phyloP scores from a whole-genome alignment of 2,797 vertebrate species.

The Esox masquinongy region DNA sequence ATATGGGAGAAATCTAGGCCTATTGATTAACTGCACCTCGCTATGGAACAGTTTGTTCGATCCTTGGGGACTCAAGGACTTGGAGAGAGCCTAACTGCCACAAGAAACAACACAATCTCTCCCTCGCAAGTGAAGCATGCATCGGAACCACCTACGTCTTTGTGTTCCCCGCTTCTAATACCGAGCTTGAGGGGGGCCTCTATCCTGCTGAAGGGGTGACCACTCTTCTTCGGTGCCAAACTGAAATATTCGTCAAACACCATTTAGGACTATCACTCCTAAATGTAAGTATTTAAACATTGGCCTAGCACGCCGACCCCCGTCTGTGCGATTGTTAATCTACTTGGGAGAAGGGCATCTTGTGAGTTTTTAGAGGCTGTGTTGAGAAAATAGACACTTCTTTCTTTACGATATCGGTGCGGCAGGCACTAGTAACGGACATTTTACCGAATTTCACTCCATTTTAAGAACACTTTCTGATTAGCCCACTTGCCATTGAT shows the following conservation, averaged over 20 bases:
- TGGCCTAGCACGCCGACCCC: background rate
- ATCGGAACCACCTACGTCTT: conserved; percentile 64
- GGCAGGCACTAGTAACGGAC: background rate
- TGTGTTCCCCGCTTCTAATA: conserved; percentile 57
- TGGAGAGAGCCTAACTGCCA: conserved; percentile 54
- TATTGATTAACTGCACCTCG: conserved; percentile 48
- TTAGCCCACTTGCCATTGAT: background rate
- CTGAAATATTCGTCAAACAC: conserved; percentile 59
- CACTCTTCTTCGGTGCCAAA: conserved; percentile 46
- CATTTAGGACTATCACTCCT: conserved; percentile 6
- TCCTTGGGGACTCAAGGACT: conserved; percentile 52
- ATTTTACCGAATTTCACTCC: background rate
- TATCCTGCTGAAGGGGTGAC: conserved; percentile 41
- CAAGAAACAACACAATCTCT: conserved; percentile 46
- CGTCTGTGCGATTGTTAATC: background rate
- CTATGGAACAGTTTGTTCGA: conserved; percentile 70
- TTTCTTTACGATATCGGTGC: background rate
- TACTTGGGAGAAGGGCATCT: background rate
- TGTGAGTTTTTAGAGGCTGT: background rate
- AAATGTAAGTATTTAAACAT: conserved; percentile 9
- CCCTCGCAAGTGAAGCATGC: conserved; percentile 63
- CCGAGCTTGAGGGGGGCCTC: conserved; percentile 64
- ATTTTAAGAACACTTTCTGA: conserved; percentile 1
- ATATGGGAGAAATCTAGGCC: conserved; percentile 23
- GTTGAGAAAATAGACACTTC: background rate